Evolutionary conservation across 2,888 invertebrate species (phyloP), one percentile per base, ranked within the genome.

Genomic region (Nomada ruficornis): DNA sequence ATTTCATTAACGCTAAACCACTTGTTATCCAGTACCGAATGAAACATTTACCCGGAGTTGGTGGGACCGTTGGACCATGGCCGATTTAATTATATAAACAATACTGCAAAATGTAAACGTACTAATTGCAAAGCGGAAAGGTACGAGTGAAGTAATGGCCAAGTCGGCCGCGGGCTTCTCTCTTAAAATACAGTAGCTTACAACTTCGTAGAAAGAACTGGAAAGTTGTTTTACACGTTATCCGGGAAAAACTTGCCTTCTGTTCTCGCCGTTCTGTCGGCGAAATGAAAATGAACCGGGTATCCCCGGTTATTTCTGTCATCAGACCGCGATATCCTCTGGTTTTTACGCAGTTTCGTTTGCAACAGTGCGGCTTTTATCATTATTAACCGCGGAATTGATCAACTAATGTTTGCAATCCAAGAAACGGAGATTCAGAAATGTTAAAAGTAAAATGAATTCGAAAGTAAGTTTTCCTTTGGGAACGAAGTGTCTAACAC

Each of bases 41-140:
- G 23, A 15, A 26, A 29, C 20, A 15, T 64, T 63, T 42, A 36
- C 29, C 11, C 20, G 20, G 18, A 18, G 44, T 47, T 50, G 23
- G 18, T n/a, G 47, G 20, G 11, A 70, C 7, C 57, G 9, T 3
- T n/a, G 23, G 15, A 23, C 44, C 52, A 11, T 42, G n/a, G 11
- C 18, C 20, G 29, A 77, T 80, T 71, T 62, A 67, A 70, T 77
- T 63, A 44, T 42, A 77, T 62, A 71, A 80, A 77, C 50, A 36
- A 67, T 77, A 52, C 67, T n/a, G 11, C 13, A 13, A 26, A 57
- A 29, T 13, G 62, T 18, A 57, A 52, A 57, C 55, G 20, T 50
- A 55, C 67, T 57, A 77, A 77, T 77, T 68, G 71, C 62, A 59
- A 63, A 44, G 50, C 18, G 55, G 63, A 55, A 52, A 55, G 42